Percentiles rank a stretch among this genome's conserved stretches.
These are phyloP conservation scores for Rhodinocichla rosea DNA, from an alignment of 2,113 vertebrate genomes.

Conservation along the genomic window DNA sequence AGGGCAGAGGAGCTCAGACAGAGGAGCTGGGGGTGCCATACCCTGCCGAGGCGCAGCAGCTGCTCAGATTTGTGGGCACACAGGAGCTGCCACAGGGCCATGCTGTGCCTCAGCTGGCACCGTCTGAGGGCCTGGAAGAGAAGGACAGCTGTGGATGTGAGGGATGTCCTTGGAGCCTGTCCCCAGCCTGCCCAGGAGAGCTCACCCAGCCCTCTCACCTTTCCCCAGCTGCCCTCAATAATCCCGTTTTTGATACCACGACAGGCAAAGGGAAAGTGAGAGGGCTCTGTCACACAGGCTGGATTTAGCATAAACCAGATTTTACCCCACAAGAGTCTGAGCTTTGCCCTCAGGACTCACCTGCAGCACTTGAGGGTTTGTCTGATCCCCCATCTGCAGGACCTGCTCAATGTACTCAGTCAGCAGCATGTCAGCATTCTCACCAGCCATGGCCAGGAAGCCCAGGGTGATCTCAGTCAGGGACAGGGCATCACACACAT, in stretches of 20 bases:
- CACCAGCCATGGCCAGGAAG: conserved; percentile 88
- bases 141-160: background rate
- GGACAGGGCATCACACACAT: conserved; percentile 88
- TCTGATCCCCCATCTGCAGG: conserved; percentile 87
- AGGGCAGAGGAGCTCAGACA: background rate
- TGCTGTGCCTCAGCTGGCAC: conserved; percentile 81
- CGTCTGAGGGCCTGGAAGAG: conserved; percentile 76
- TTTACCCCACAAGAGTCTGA: background rate
- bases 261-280: background rate
- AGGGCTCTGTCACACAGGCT: background rate
- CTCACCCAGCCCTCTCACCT: background rate
- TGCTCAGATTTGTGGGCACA: conserved; percentile 86
- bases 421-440: conserved; percentile 76
- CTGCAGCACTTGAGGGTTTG: conserved; percentile 78
- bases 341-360: conserved; percentile 62
- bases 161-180: background rate
- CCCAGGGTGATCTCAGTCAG: conserved; percentile 83
- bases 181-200: background rate
- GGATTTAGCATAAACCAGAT: background rate
- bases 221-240: background rate
- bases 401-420: conserved; percentile 77
- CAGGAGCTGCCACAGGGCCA: conserved; percentile 90
- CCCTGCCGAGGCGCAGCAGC: conserved; percentile 83
- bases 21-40: conserved; percentile 26
- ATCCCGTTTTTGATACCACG: background rate